phyloP scores from a whole-genome alignment of 2,888 invertebrate species.

The Drosophila rubida region DNA sequence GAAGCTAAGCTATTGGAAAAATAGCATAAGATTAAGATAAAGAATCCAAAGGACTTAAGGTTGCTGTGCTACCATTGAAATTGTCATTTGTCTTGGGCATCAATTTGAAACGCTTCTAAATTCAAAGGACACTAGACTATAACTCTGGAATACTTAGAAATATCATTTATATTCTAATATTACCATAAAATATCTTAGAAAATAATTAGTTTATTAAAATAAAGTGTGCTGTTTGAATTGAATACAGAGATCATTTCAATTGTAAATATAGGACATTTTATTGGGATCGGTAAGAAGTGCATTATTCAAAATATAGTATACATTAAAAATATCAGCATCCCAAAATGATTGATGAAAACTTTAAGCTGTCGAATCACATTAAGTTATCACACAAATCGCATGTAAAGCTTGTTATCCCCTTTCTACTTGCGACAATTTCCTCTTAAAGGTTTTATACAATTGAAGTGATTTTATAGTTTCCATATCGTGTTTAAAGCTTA shows the following conservation, averaged over 20 bases:
- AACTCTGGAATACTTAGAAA: too few relatives aligned
- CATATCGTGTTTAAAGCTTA: background rate
- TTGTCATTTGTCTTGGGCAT: conserved; percentile 10
- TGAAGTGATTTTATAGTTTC: background rate
- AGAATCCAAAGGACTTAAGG: background rate
- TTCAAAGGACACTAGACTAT: too few relatives aligned
- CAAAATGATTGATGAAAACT: background rate
- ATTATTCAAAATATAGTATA: too few relatives aligned
- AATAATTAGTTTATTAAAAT: background rate
- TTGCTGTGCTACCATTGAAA: conserved; percentile 4
- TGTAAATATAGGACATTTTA: background rate
- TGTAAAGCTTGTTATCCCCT: background rate
- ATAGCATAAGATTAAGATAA: background rate
- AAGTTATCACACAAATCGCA: background rate
- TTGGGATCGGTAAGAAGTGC: background rate
- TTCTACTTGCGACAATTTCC: background rate
- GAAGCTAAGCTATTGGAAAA: background rate
- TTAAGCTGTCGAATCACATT: background rate
- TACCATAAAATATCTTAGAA: too few relatives aligned
- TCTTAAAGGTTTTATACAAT: background rate
- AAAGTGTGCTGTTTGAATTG: background rate
- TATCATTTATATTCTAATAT: too few relatives aligned
- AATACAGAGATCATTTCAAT: background rate
- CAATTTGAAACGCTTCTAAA: background rate
- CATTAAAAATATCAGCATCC: too few relatives aligned